Base-by-base conservation (phyloP, 2,797 vertebrate species). In the Dromococcyx pavoninus region DNA sequence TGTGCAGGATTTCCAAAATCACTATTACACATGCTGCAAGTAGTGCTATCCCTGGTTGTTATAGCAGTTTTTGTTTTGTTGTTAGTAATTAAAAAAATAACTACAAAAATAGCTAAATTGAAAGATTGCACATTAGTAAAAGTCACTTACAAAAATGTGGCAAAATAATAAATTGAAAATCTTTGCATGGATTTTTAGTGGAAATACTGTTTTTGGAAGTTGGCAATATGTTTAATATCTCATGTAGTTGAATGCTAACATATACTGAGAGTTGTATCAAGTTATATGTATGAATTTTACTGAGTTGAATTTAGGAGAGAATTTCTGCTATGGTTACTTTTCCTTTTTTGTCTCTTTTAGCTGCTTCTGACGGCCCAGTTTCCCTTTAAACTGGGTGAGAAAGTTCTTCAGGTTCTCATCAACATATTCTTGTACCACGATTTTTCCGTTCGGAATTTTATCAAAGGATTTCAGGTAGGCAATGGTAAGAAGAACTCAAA, bases 371-470 rank as follows among this genome's bases (percentile, higher is more conserved):
- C 98, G 9, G 73, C 95, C 22, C 80, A 79, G 6, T 99, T 99
- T 96, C 98, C 99, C 3, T 99, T 99, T 94, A 99, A 99, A 95
- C 97, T 99, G 91, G 99, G 97, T 79, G 98, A 96, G 43, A 99
- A 99, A 95, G 99, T 99, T 61, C 97, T 99, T 70, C 99, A 99
- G 92, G 98, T 99, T 96, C 98, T 99, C 80, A 98, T 98, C 84
- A 98, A 98, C 95, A 98, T 99, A 95, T 99, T 99, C 97, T 98
- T 99, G 69, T 99, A 99, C 95, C 99, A 99, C 61, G 99, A 99
- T 93, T 99, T 99, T 97, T 99, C 99, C 76, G 99, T 99, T 77
- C 98, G 98, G 79, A 99, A 99, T 95, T 99, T 99, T 97, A 98
- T 99, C 95, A 99, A 99, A 98, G 99, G 99, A 85, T 94, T 99